Evolutionary conservation across 2,888 invertebrate species (phyloP).

Genomic region (Drosophila melanosoma): DNA sequence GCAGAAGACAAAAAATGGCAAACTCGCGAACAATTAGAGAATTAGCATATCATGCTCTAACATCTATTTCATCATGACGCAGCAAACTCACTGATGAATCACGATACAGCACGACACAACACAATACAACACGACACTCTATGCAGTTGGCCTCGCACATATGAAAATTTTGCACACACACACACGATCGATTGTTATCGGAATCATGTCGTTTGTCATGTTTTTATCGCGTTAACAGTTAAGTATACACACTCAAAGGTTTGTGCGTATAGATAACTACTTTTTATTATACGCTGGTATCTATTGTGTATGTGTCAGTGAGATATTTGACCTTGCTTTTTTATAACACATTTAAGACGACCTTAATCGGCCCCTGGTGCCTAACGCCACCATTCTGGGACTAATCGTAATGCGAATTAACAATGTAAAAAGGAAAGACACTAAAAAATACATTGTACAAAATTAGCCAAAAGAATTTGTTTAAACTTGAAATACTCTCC

Average conservation of each 20-base stretch:
- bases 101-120: slow-evolving; percentile 32
- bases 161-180: slow-evolving; percentile 36
- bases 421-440: slow-evolving; percentile 8
- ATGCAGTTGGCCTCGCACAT: slow-evolving; percentile 27
- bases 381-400: slow-evolving; percentile 13
- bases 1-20: slow-evolving; percentile 9
- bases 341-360: slow-evolving; percentile 31
- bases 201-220: slow-evolving; percentile 30
- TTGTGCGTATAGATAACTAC: slow-evolving; percentile 15
- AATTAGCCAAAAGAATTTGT: background rate
- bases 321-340: slow-evolving; percentile 40
- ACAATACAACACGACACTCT: slow-evolving; percentile 3
- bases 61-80: slow-evolving; percentile 44
- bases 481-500: slow-evolving; percentile 5
- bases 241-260: slow-evolving; percentile 3
- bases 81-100: slow-evolving; percentile 48
- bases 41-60: slow-evolving; percentile 48
- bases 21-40: slow-evolving; percentile 23
- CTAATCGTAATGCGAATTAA: slow-evolving; percentile 37
- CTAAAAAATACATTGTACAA: background rate
- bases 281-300: slow-evolving; percentile 16
- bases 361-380: slow-evolving; percentile 24
- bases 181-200: slow-evolving; percentile 48
- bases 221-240: slow-evolving; percentile 27
- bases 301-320: slow-evolving; percentile 17